phyloP scores from a whole-genome alignment of 2,888 invertebrate genomes.

The Azorinus chamasolen region DNA sequence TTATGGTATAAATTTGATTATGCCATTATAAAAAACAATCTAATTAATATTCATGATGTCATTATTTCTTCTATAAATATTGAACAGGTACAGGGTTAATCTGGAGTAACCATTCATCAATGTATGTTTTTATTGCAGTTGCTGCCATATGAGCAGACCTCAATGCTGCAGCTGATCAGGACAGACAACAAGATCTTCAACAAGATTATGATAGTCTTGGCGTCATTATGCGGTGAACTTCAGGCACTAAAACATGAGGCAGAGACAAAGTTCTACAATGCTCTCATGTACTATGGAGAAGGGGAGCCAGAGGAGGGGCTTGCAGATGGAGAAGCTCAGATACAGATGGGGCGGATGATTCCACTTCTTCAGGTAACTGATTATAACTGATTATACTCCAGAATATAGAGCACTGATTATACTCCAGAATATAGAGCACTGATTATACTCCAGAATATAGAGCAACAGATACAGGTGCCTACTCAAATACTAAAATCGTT shows the following conservation, averaged over 20 bases:
- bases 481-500: too few relatives aligned
- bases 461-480: too few relatives aligned
- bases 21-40: too few relatives aligned
- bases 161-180: constrained; percentile 91
- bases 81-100: too few relatives aligned
- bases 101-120: too few relatives aligned
- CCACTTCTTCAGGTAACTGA: constrained; percentile 86
- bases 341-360: constrained; percentile 87
- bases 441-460: too few relatives aligned
- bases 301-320: constrained; percentile 87
- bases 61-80: too few relatives aligned
- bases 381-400: too few relatives aligned
- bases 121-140: constrained; percentile 80
- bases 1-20: too few relatives aligned
- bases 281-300: constrained; percentile 91
- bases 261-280: constrained; percentile 88
- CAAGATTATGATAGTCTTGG: constrained; percentile 91
- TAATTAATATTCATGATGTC: too few relatives aligned
- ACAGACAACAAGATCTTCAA: constrained; percentile 93
- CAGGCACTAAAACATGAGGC: constrained; percentile 90
- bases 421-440: too few relatives aligned
- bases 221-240: constrained; percentile 93
- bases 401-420: too few relatives aligned
- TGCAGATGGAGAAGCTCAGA: constrained; percentile 87
- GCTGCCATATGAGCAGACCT: constrained; percentile 89